Conservation (phyloP, 2,797 vertebrate genomes). For the Hemitrygon akajei region DNA sequence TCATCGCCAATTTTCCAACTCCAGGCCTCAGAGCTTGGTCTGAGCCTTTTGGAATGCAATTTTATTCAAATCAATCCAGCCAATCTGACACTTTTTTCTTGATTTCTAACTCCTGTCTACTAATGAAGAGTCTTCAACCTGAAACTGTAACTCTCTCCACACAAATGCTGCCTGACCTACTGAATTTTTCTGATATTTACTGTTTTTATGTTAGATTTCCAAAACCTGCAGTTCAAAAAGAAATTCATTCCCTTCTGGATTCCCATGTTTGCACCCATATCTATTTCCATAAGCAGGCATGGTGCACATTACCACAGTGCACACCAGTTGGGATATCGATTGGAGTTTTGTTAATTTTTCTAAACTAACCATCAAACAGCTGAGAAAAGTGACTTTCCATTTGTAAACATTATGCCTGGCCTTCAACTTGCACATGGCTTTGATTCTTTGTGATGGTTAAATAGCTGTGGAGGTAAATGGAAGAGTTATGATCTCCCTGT, state of each 20-base stretch:
- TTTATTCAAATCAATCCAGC: neutral
- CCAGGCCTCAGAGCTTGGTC: neutral
- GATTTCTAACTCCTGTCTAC: no score
- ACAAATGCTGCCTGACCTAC: no score
- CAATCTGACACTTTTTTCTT: neutral
- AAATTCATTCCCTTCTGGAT: no score
- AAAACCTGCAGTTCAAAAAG: no score
- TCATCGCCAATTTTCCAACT: neutral
- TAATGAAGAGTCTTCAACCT: no score
- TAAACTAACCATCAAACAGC: neutral
- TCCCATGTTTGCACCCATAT: neutral
- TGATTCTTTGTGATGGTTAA: neutral
- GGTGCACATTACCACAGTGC: neutral
- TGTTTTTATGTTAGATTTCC: no score
- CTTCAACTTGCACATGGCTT: neutral
- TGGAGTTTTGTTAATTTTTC: neutral
- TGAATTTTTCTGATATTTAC: no score
- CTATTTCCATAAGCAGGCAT: neutral
- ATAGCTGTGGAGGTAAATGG: neutral
- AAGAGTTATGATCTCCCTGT: neutral
- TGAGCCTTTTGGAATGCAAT: neutral
- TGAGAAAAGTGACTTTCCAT: neutral
- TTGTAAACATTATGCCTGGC: neutral
- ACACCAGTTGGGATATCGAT: neutral
- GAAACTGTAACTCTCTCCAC: no score